Percentiles rank a stretch among this genome's conserved stretches.
Conservation (phyloP, 1,140 invertebrate species). For the Arctopsyche grandis region DNA sequence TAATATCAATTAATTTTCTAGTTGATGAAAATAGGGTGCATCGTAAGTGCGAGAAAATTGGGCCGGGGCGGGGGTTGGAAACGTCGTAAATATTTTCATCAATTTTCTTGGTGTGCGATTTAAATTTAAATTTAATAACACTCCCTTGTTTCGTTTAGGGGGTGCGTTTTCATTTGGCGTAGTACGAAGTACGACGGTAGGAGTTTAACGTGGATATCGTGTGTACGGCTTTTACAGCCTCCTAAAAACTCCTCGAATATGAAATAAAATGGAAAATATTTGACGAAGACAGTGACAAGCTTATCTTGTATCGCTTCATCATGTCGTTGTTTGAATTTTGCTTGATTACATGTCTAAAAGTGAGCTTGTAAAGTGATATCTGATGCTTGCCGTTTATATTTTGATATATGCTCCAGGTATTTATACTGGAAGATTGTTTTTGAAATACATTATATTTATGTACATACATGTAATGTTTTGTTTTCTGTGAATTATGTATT, state of each 20-base stretch:
- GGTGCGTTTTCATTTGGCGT: neutral
- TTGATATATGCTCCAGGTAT: too few species aligned
- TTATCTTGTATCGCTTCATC: conserved; percentile 44
- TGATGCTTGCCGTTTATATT: too few species aligned
- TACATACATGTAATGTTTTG: too few species aligned
- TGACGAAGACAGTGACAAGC: conserved; percentile 16
- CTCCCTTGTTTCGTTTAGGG: neutral
- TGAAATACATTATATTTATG: too few species aligned
- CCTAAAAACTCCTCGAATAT: conserved; percentile 39
- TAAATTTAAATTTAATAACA: conserved; percentile 41
- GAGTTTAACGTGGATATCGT: neutral
- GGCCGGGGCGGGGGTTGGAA: neutral
- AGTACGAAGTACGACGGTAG: neutral
- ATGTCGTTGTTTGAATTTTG: too few species aligned
- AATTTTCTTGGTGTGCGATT: conserved; percentile 21
- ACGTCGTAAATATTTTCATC: conserved; percentile 26
- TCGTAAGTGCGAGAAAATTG: neutral
- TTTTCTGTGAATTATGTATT: too few species aligned
- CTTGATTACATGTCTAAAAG: too few species aligned
- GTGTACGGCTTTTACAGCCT: neutral
- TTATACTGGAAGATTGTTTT: too few species aligned
- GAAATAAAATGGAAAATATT: conserved; percentile 46
- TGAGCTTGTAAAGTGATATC: too few species aligned
- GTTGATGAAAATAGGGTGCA: neutral
- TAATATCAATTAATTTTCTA: too few species aligned